phyloP scores from a whole-genome alignment of 1,140 invertebrate genomes.

The Pseudomyrmex flavicornis region DNA sequence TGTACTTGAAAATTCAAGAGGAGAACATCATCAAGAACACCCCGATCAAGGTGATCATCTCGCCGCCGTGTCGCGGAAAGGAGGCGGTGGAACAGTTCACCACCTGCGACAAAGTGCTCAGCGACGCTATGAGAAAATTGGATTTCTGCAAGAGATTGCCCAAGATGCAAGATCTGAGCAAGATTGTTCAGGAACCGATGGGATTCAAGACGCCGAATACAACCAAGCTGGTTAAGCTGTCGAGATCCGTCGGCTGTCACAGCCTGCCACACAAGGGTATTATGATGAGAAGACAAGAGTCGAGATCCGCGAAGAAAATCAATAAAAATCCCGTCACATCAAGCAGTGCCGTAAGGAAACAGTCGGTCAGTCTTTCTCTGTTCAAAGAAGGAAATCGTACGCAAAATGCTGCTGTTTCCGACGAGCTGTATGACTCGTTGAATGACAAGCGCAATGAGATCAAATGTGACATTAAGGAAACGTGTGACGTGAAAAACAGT shows the following conservation, averaged over 20 bases:
- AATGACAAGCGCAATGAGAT: background rate
- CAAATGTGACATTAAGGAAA: background rate
- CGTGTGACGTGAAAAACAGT: background rate
- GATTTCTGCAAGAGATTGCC: constrained; percentile 66
- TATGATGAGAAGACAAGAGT: background rate
- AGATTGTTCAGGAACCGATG: constrained; percentile 57
- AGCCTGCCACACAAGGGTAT: constrained; percentile 3
- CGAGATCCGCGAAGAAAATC: background rate
- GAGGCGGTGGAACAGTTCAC: constrained; percentile 62
- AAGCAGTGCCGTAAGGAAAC: background rate
- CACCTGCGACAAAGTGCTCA: constrained; percentile 75
- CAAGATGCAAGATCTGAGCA: constrained; percentile 58
- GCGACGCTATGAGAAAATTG: constrained; percentile 70
- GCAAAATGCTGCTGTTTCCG: no score
- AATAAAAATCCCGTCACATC: background rate
- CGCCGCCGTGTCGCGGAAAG: constrained; percentile 63
- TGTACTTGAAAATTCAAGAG: background rate
- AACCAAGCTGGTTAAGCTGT: constrained; percentile 7
- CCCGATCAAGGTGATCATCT: constrained; percentile 67
- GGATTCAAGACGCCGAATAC: constrained; percentile 66
- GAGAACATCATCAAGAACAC: constrained; percentile 71
- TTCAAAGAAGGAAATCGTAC: no score
- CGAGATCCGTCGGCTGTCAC: constrained; percentile 13
- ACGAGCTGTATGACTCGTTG: no score
- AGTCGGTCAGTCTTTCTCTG: no score